Evolutionary conservation across 2,113 vertebrate species (phyloP).

Genomic region (Psittacula cyanocephala): DNA sequence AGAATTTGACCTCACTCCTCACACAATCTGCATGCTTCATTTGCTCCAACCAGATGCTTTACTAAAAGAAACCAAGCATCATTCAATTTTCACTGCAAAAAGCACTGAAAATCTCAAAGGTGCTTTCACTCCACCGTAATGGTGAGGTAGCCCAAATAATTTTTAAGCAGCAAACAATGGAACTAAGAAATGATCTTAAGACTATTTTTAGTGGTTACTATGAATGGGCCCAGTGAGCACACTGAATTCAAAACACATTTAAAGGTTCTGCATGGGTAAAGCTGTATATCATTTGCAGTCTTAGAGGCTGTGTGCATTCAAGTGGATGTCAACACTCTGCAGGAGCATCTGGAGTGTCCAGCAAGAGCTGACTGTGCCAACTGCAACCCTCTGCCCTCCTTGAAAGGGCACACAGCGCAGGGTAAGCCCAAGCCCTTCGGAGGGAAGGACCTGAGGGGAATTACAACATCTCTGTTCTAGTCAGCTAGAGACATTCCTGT

Average conservation of each 20-base stretch:
- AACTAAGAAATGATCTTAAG: not conserved
- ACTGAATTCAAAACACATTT: not conserved
- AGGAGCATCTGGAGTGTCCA: not conserved
- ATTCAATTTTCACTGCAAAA: not conserved
- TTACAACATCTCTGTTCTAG: not conserved
- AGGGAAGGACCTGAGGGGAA: not conserved
- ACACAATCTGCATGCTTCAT: not conserved
- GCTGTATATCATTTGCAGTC: not conserved
- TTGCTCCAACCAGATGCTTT: not conserved
- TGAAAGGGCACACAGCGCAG: not conserved
- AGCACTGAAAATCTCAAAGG: not conserved
- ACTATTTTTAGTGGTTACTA: not conserved
- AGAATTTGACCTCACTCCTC: not conserved
- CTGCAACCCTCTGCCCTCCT: not conserved
- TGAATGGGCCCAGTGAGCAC: accelerated
- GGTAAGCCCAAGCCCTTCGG: not conserved
- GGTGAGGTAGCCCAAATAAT: not conserved
- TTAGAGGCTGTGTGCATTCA: not conserved
- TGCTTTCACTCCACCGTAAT: not conserved
- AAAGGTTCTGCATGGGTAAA: not conserved
- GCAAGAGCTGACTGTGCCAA: not conserved
- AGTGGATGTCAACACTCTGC: not conserved
- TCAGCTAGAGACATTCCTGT: not conserved
- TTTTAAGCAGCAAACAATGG: not conserved
- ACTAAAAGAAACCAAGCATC: not conserved